Evolutionary conservation across 2,113 vertebrate species (phyloP), one percentile per base, ranked within the genome.

Genomic region (Perccottus glenii): DNA sequence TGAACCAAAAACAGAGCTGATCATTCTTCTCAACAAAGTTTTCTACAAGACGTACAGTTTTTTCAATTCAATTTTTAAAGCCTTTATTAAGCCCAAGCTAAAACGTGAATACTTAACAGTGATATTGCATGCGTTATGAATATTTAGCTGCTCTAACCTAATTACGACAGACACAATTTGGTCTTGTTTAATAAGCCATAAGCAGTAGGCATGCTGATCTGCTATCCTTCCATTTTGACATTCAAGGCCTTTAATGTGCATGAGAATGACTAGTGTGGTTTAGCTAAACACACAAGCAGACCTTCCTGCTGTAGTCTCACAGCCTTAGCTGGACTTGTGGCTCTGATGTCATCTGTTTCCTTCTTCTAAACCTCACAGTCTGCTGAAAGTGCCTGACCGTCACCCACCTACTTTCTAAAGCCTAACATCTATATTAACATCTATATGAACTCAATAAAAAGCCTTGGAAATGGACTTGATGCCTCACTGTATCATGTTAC

Each of bases 401-500:
- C 16, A 47, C n/a, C 19, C 10, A 11, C n/a, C 27, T 16, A 12
- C 47, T 51, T 51, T 64, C 32, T 77, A 5, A 58, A 69, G 70
- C 40, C 40, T 65, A 40, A 59, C 35, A 35, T 75, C 60, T 63
- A 60, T 60, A 40, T 27, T 27, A n/a, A n/a, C n/a, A n/a, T n/a
- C n/a, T n/a, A n/a, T n/a, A n/a, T 46, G 43, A 66, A 72, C 78
- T 14, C 52, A 27, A n/a, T 70, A 74, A 78, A 81, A 89, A 80
- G 78, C 70, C 64, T 82, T 85, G 64, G 74, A 81, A 81, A 70
- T 61, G 43, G 64, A 69, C 78, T 87, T 77, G 75, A 74, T 85
- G 73, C 74, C 80, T 81, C 66, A 70, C 71, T 80, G 64, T 80
- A 87, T 91, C 80, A 75, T 77, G 81, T 90, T 81, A 84, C 86